A percentile compares a stretch with the other conserved stretches of the same genome.
phyloP scores from a whole-genome alignment of 2,888 invertebrate genomes.

The Himalopsyche tibetana region DNA sequence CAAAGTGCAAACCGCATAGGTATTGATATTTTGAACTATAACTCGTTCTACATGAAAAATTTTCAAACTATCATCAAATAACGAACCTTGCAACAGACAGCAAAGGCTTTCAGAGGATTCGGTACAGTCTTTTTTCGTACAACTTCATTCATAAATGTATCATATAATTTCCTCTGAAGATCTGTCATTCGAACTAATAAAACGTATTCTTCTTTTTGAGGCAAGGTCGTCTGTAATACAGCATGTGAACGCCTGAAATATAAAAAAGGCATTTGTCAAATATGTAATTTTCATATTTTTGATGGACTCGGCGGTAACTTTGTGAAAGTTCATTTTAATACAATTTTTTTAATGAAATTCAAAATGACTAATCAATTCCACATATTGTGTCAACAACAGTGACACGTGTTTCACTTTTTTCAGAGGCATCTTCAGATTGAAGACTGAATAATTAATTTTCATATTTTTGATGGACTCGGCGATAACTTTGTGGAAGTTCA shows the following conservation, averaged over 20 bases:
- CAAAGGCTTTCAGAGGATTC: constrained; percentile 98
- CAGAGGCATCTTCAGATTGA: too few species aligned
- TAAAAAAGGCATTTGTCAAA: constrained; percentile 1
- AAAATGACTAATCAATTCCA: too few species aligned
- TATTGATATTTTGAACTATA: background rate
- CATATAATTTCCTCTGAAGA: constrained; percentile 93
- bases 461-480: too few species aligned
- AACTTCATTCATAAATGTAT: constrained; percentile 94
- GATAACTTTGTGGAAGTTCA: too few species aligned
- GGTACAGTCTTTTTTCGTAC: constrained; percentile 90
- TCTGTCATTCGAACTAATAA: constrained; percentile 92
- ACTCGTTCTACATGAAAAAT: too few species aligned
- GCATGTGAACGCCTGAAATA: constrained; percentile 88
- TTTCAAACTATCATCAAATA: background rate
- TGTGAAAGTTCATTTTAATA: too few species aligned
- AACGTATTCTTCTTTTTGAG: constrained; percentile 96
- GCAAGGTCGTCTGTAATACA: constrained; percentile 93
- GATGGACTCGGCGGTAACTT: too few species aligned
- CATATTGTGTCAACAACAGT: too few species aligned
- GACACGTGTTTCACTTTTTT: too few species aligned
- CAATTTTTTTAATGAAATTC: too few species aligned
- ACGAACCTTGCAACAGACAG: constrained; percentile 95
- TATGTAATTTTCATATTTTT: background rate
- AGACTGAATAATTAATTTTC: too few species aligned
- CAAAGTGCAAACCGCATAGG: constrained; percentile 41